Base-by-base conservation (phyloP, 1,140 invertebrate genomes). In the Tetraneura akinire region DNA sequence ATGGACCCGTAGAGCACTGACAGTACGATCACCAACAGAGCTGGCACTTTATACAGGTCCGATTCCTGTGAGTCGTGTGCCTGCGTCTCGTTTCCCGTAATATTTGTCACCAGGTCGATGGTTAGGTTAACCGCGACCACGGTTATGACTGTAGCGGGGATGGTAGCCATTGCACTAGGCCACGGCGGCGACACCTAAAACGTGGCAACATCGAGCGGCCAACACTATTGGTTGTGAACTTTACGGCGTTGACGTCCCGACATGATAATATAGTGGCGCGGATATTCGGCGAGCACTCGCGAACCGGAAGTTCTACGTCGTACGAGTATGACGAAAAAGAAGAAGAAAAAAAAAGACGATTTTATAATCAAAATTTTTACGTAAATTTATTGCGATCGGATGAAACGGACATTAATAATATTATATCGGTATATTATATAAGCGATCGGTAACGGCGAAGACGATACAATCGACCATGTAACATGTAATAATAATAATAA, bases 1-100 rank as follows among this genome's bases (percentile, higher is more conserved):
- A 90, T 89, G 23, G 84, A 83, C 3, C 89, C 89, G 82, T 90
- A 90, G 42, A 88, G 86, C 6, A 89, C 78, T 6, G 87, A 88
- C 18, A 90, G 84, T 0, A 90, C 82, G 0, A 87, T 84, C 8
- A 90, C 85, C 6, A 90, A 83, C 0, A 85, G 86, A 0, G 85
- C 81, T 0, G 89, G 88, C 0, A 89, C 88, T 70, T 88, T 83
- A 82, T 88, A 89, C 18, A 86, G 80, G n/a, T 45, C 49, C 4
- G 37, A 37, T 6, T 14, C 53, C 16, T 2, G 21, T 26, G 47
- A 32, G 21, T 60, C 37, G 3, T 55, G 29, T 4, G 13, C n/a
- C 42, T 16, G 8, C 13, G 73, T 76, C n/a, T 42, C 49, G 37
- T 62, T 78, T n/a, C n/a, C 74, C 1, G 73, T 45, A 1, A 37